These are phyloP conservation scores for Apogon hyalosoma DNA, from an alignment of 2,797 vertebrate species.

Conservation along the genomic window DNA sequence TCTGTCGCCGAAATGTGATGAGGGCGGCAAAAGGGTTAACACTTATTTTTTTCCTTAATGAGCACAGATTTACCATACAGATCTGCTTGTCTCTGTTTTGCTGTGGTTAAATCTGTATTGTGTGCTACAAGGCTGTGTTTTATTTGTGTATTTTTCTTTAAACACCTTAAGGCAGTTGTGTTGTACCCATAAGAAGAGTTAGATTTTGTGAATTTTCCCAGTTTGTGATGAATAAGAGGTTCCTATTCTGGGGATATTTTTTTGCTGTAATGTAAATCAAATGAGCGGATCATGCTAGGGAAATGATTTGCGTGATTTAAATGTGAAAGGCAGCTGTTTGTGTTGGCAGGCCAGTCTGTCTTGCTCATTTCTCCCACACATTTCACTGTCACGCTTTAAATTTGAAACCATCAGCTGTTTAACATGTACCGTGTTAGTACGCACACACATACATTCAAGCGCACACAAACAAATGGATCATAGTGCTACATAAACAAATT, in stretches of 20 bases:
- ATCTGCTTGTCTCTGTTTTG: no score
- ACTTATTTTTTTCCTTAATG: no score
- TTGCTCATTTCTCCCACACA: conserved; percentile 64
- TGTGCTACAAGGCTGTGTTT: no score
- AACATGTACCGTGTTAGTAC: conserved; percentile 40
- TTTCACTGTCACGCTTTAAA: conserved; percentile 59
- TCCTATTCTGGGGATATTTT: neutral
- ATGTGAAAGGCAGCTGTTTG: conserved; percentile 67
- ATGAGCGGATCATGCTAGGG: conserved; percentile 18
- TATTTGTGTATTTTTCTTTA: no score
- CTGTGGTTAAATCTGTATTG: no score
- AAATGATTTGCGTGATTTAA: conserved; percentile 42
- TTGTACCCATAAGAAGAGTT: no score
- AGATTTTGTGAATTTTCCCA: no score
- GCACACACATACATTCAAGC: conserved; percentile 12
- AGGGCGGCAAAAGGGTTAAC: no score
- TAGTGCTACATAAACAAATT: conserved; percentile 30
- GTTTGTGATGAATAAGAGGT: no score
- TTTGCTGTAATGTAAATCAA: neutral
- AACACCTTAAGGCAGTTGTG: no score
- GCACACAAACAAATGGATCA: conserved; percentile 2
- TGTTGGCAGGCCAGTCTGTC: conserved; percentile 58
- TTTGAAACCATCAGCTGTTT: conserved; percentile 71
- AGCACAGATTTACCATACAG: no score
- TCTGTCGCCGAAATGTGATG: no score